These are phyloP conservation scores for Rhabdornis inornatus DNA, from an alignment of 2,113 vertebrate genomes.

Conservation along the genomic window DNA sequence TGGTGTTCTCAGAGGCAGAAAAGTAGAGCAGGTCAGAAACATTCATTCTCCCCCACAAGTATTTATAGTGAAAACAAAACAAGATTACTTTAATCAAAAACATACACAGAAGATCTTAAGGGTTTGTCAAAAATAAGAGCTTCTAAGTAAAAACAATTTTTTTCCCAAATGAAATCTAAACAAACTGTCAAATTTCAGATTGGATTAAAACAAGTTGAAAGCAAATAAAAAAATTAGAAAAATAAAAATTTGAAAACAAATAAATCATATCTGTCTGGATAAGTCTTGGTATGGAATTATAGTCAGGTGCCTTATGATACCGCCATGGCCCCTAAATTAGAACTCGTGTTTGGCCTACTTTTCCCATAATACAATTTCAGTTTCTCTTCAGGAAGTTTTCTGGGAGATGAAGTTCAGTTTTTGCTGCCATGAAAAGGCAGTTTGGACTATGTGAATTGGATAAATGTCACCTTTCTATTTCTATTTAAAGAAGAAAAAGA, in stretches of 20 bases:
- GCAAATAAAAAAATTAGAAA: too few species aligned
- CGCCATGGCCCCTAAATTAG: neutral
- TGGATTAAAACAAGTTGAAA: slow-evolving; percentile 16
- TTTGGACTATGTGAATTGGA: neutral
- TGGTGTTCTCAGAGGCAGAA: neutral
- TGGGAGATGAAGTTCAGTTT: neutral
- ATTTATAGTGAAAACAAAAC: slow-evolving; percentile 39
- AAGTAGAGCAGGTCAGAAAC: slow-evolving; percentile 25
- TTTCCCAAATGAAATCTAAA: slow-evolving; percentile 2
- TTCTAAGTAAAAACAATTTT: neutral
- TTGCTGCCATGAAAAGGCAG: neutral
- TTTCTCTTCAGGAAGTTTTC: neutral
- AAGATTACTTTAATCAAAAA: slow-evolving; percentile 50
- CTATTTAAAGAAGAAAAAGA: neutral
- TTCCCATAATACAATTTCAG: neutral
- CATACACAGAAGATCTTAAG: neutral
- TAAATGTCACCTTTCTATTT: neutral
- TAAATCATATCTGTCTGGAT: neutral
- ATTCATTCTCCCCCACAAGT: neutral
- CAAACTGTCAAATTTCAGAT: slow-evolving; percentile 22
- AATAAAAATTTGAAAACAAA: too few species aligned
- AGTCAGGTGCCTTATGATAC: neutral
- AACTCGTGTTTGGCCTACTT: neutral
- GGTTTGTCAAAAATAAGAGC: neutral
- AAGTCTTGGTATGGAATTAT: neutral